Conservation (phyloP, 2,888 invertebrate genomes). For the Dryobota labecula region DNA sequence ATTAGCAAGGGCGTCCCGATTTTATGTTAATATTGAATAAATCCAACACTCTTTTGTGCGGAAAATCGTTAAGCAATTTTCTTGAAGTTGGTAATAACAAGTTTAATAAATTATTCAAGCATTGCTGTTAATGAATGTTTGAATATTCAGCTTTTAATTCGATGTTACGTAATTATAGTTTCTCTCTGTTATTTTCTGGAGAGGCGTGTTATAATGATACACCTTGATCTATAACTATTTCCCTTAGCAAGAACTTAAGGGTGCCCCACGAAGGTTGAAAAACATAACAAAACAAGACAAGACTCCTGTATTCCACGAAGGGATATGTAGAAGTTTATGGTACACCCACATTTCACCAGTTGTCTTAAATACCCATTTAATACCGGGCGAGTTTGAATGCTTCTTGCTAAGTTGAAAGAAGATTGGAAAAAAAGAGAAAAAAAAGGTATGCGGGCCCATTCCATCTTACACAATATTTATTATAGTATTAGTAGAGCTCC, state of each 20-base stretch:
- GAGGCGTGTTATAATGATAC: constrained; percentile 10
- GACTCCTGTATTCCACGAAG: background rate
- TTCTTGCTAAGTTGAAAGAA: too few relatives aligned
- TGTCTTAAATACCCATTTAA: too few relatives aligned
- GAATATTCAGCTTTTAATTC: constrained; percentile 36
- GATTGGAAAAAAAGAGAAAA: background rate
- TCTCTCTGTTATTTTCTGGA: constrained; percentile 5
- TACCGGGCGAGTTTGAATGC: background rate
- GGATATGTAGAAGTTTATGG: background rate
- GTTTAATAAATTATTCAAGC: constrained; percentile 41
- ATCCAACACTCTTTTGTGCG: constrained; percentile 4
- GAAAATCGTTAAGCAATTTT: constrained; percentile 22
- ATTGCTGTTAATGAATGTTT: constrained; percentile 22
- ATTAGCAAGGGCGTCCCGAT: background rate
- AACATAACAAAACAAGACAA: background rate
- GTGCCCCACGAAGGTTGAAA: background rate
- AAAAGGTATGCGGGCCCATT: background rate
- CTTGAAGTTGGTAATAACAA: constrained; percentile 28
- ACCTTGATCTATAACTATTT: constrained; percentile 32
- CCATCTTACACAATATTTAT: background rate
- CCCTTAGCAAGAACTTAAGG: background rate
- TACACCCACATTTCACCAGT: background rate
- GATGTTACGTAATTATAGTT: constrained; percentile 21
- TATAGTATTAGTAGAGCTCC: background rate
- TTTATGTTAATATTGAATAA: constrained; percentile 4